These are phyloP conservation scores for Ariolimax columbianus DNA, from an alignment of 2,888 invertebrate species.

Conservation along the genomic window DNA sequence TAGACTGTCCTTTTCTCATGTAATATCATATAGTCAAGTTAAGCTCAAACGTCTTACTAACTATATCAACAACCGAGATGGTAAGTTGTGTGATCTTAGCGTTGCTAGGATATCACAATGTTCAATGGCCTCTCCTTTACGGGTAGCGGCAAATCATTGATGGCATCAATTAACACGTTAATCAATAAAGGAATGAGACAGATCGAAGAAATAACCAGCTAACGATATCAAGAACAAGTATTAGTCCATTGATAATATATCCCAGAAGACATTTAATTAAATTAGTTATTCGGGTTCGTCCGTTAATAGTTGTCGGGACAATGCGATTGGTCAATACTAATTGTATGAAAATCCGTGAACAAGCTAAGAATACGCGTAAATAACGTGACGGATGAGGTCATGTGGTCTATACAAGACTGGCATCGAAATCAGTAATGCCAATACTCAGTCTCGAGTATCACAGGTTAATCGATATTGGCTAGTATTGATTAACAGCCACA, in stretches of 20 bases:
- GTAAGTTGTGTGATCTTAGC: too few species aligned
- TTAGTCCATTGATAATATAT: neutral
- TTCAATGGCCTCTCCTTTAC: too few species aligned
- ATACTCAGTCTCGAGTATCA: constrained; percentile 4
- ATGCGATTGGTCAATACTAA: neutral
- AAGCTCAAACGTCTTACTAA: too few species aligned
- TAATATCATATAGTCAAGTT: too few species aligned
- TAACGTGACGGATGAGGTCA: neutral
- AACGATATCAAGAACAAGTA: too few species aligned
- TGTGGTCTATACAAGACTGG: neutral
- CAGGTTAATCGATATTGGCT: neutral
- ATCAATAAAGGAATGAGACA: too few species aligned
- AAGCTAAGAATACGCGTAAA: neutral
- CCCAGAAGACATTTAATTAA: neutral
- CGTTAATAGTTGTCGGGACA: neutral
- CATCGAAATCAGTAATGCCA: constrained; percentile 7
- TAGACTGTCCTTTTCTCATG: too few species aligned
- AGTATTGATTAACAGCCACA: constrained; percentile 7
- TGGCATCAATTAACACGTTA: too few species aligned
- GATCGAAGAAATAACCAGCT: too few species aligned
- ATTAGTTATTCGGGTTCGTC: neutral
- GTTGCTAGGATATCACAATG: too few species aligned
- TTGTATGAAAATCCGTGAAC: neutral
- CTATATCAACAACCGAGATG: too few species aligned
- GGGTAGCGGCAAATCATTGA: too few species aligned